phyloP scores from a whole-genome alignment of 1,140 invertebrate species.

The Bicyclus anynana region DNA sequence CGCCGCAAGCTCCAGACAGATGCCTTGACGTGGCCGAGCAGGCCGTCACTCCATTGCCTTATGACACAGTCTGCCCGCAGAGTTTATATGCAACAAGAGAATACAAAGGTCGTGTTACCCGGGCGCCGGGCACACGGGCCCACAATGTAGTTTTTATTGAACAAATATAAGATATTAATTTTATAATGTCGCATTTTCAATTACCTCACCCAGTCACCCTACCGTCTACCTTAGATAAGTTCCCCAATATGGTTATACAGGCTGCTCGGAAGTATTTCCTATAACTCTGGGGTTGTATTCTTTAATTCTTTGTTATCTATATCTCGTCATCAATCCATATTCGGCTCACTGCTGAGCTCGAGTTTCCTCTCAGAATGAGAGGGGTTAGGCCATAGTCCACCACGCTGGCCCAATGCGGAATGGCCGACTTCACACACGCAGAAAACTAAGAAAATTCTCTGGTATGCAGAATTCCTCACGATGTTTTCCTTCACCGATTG shows the following conservation, averaged over 20 bases:
- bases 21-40: conserved; percentile 50
- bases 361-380: too few species aligned
- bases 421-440: too few species aligned
- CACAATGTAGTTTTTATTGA: conserved; percentile 77
- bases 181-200: conserved; percentile 72
- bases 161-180: conserved; percentile 78
- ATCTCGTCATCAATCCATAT: too few species aligned
- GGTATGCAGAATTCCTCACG: too few species aligned
- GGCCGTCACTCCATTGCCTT: conserved; percentile 68
- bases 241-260: not conserved
- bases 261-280: too few species aligned
- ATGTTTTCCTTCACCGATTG: too few species aligned
- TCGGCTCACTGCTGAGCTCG: too few species aligned
- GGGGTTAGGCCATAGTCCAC: too few species aligned
- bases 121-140: conserved; percentile 73
- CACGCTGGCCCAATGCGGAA: too few species aligned
- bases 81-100: conserved; percentile 76
- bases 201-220: conserved; percentile 13
- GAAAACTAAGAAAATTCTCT: too few species aligned
- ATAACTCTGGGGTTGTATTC: too few species aligned
- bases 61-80: conserved; percentile 74
- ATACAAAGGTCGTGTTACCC: conserved; percentile 76
- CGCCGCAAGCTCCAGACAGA: conserved; percentile 52
- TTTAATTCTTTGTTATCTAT: too few species aligned
- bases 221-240: not conserved